Evolutionary conservation across 2,888 invertebrate species (phyloP), one percentile per base, ranked within the genome.

Genomic region (Baccha elongata): DNA sequence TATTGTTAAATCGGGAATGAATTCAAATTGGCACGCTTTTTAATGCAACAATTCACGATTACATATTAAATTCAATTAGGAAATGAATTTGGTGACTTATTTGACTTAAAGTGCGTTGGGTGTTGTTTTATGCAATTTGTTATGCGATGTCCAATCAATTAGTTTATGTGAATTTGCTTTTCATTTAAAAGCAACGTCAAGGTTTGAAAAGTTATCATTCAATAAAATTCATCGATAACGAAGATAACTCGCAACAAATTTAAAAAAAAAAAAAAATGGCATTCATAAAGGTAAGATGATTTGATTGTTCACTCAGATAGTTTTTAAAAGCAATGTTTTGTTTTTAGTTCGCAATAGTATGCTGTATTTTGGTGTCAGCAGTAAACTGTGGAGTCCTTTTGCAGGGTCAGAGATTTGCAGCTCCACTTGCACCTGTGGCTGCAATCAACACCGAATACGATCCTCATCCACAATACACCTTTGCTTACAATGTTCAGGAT

Each of bases 401-500:
- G 29, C 86, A 85, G 21, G 85, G 78, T 15, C 91, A 0, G 92
- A 10, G 55, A 48, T 42, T 92, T 0, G 86, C 87, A 13, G 87
- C 89, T 11, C 75, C 74, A 80, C 84, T 37, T 8, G 80, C 85
- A 1, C 78, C 83, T 17, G 86, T 85, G 2, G 85, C 86, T 1
- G 74, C 87, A 4, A 69, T 88, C 35, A 87, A 88, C 53, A 87
- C 87, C 1, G 86, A 87, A 23, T 78, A 86, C 19, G 88, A 88
- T 84, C 88, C 88, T 8, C 86, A 86, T 74, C 94, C 94, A 8
- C 93, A 94, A 88, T 94, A 94, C 87, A 93, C 93, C 32, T 94
- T 93, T 89, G 93, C 94, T 40, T 94, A 94, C 87, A 94, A 94
- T 85, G 93, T 94, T 79, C 93, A 94, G 87, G 94, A 94, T 88